Evolutionary conservation across 2,113 vertebrate species (phyloP).

Genomic region (Odobenus rosmarus): DNA sequence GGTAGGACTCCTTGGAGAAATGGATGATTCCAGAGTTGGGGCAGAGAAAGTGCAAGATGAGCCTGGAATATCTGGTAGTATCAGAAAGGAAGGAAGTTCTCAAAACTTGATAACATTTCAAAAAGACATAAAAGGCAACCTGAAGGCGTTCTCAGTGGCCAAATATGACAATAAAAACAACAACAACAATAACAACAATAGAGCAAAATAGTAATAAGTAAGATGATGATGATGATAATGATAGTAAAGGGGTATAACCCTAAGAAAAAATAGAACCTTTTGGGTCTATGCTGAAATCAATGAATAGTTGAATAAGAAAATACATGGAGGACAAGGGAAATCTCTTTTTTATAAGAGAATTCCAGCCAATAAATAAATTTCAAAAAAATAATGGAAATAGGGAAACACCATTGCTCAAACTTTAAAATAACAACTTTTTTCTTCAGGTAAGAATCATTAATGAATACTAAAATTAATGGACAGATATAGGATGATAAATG

Average conservation of each 20-base stretch:
- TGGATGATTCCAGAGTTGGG: neutral
- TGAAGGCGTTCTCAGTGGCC: neutral
- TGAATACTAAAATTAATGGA: neutral
- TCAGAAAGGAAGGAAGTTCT: neutral
- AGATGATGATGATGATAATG: neutral
- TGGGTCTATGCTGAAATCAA: neutral
- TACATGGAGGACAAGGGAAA: neutral
- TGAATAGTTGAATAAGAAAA: neutral
- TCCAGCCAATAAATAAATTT: neutral
- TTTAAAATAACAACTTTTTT: neutral
- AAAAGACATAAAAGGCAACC: neutral
- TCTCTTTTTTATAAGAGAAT: neutral
- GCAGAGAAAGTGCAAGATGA: neutral
- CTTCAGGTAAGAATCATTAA: neutral
- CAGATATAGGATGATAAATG: neutral
- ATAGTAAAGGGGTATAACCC: neutral
- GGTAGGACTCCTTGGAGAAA: neutral
- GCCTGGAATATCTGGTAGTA: neutral
- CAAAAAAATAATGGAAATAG: neutral
- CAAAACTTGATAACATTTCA: neutral
- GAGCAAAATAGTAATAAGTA: neutral
- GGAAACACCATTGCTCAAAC: neutral
- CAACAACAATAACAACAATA: neutral
- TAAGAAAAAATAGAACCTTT: neutral
- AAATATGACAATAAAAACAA: neutral